Base-by-base conservation (phyloP, 2,888 invertebrate genomes). In the Autographa gamma region DNA sequence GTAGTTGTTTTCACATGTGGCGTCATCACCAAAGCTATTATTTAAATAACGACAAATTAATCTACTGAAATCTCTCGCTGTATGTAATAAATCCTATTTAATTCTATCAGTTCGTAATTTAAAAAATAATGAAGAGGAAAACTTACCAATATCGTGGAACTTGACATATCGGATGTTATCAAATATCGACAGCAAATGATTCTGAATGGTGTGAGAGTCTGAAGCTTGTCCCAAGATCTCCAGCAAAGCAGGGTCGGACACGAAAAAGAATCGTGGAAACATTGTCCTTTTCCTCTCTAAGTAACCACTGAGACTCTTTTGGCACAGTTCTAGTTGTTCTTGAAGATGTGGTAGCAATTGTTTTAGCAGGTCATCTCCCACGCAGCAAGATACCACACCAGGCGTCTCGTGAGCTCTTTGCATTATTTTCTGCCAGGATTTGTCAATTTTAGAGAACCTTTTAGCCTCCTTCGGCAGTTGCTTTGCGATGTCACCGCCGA, bases 381-480 rank as follows among this genome's bases (percentile, higher is more conserved):
- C 99, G 89, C 99, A 99, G 90, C 99, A 99, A 0, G 98, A 97
- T 0, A 99, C 99, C 6, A 99, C 99, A 1, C 99, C 99, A 0
- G 99, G 98, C 0, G 98, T 99, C 92, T 99, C 99, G 88, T 99
- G 99, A 0, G 99, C 99, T 73, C 99, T 96, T 92, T 98, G 98
- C 98, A 99, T 99, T 65, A 99, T 99, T 92, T 99, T 99, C 92
- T 99, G 99, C 99, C 99, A 99, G 0, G 99, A 98, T 90, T 99
- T 99, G 92, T 99, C 99, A 74, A 99, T 99, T 96, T 99, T 99
- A 43, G 98, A 98, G 93, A 99, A 99, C 79, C 98, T 96, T 90
- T 98, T 98, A 0, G 98, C 98, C 93, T 98, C 98, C 89, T 98
- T 98, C 0, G 99, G 99, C 63, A 99, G 93, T 89, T 99, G 99